Evolutionary conservation across 2,797 vertebrate genomes (phyloP).

Genomic region (Tragelaphus eurycerus): DNA sequence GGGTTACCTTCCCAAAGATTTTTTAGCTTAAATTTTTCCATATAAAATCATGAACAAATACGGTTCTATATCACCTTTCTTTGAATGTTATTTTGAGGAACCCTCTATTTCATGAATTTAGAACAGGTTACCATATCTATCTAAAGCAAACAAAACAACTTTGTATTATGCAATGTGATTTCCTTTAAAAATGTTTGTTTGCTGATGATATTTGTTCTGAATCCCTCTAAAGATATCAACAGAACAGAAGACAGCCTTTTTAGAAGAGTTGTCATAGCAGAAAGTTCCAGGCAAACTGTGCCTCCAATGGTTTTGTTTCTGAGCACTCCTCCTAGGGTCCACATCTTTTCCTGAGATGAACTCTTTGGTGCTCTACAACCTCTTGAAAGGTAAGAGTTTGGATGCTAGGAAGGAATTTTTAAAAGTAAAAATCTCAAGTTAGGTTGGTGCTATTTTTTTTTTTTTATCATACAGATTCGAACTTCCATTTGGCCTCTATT

Average conservation of each 20-base stretch:
- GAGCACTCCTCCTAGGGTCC: not conserved
- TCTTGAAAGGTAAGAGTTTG: not conserved
- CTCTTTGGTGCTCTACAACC: not conserved
- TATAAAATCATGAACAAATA: slow-evolving; percentile 1
- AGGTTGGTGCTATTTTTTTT: not conserved
- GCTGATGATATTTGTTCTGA: not conserved
- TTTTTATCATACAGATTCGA: not conserved
- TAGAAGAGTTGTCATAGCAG: not conserved
- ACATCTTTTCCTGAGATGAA: not conserved
- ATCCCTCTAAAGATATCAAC: not conserved
- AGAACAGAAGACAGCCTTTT: not conserved
- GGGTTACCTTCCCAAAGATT: not conserved
- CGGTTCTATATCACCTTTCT: not conserved
- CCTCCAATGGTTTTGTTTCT: not conserved
- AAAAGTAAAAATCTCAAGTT: not conserved
- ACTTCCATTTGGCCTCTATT: slow-evolving; percentile 17
- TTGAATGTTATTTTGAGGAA: not conserved
- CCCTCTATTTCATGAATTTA: slow-evolving; percentile 8
- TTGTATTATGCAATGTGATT: not conserved
- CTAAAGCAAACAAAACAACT: not conserved
- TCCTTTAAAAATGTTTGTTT: slow-evolving; percentile 8
- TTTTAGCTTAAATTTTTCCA: not conserved
- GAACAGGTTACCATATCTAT: not conserved
- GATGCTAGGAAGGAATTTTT: not conserved
- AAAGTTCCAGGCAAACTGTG: not conserved